Base-by-base conservation (phyloP, 1,140 invertebrate species). In the Drosophila kanapiae region DNA sequence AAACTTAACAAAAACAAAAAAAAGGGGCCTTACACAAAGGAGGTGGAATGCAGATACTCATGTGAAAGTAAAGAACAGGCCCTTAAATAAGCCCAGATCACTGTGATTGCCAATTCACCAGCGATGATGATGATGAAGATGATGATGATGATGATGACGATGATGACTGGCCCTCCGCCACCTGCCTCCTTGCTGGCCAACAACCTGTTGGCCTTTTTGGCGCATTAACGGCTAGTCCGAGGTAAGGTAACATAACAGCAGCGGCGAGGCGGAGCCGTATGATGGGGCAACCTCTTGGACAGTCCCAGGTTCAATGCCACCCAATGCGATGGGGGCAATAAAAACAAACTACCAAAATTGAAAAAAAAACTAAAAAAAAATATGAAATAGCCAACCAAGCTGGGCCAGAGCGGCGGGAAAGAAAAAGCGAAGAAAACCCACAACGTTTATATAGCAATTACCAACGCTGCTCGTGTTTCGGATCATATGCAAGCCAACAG, bases 381-480 rank as follows among this genome's bases (percentile, higher is more conserved):
- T 45, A 18, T 6, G n/a, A 18, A 13, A 71, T 27, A 27, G 10
- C 35, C 53, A 47, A 49, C 57, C 13, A 59, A 43, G 33, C 48
- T 69, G 33, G 67, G 16, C 40, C 35, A 64, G 10, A 47, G 43
- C 65, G 35, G 65, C 48, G 63, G 38, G 16, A 59, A 77, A 27
- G 56, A 31, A 80, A 80, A 37, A 56, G n/a, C 47, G 35, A 38
- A 80, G 40, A 83, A 85, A 85, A 68, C 56, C 51, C 47, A 65
- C 75, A 87, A 76, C 83, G 76, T 83, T 86, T 87, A 83, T 86
- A 82, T 83, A 88, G 82, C 82, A 79, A 86, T 86, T 86, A 86
- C 83, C 80, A 87, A 80, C 83, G 75, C 80, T 86, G 80, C 76
- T 82, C 84, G 80, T 87, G 71, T 88, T 86, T 80, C 75, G 69